Evolutionary conservation across 53 echinoderm and acorn worm genomes (phyloP).

Genomic region (Glandiceps talaboti): DNA sequence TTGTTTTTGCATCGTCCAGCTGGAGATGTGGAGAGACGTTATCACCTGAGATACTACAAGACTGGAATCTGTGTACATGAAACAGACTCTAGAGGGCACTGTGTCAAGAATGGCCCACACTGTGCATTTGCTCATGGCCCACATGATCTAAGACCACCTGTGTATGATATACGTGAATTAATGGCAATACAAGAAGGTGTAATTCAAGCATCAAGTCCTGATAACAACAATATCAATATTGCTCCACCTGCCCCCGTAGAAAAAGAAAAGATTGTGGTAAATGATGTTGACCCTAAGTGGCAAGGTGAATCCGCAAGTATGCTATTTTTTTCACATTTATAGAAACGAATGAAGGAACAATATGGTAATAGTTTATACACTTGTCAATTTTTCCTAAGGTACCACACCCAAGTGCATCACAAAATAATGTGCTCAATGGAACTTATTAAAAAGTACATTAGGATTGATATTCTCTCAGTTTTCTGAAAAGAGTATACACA

Average conservation of each 20-base stretch:
- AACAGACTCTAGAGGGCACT: conserved; percentile 90
- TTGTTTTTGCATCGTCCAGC: conserved; percentile 81
- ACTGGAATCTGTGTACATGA: conserved; percentile 95
- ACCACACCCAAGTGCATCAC: too few relatives aligned
- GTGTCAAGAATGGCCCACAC: conserved; percentile 98
- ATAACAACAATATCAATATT: too few relatives aligned
- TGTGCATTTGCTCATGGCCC: conserved; percentile 98
- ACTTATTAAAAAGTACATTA: too few relatives aligned
- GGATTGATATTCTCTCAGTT: too few relatives aligned
- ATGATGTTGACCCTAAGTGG: conserved; percentile 78
- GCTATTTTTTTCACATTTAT: too few relatives aligned
- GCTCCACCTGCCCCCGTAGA: conserved; percentile 15
- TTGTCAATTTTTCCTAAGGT: too few relatives aligned
- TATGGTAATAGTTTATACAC: too few relatives aligned
- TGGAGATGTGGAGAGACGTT: conserved; percentile 86
- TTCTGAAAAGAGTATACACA: too few relatives aligned
- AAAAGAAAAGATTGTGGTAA: conserved; percentile 62
- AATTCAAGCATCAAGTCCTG: background rate
- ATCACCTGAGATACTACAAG: conserved; percentile 90
- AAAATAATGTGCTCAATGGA: too few relatives aligned
- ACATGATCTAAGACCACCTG: conserved; percentile 81
- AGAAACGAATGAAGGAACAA: too few relatives aligned
- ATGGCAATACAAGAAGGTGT: conserved; percentile 43
- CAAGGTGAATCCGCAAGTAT: conserved; percentile 64
- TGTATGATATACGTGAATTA: conserved; percentile 84